phyloP scores from a whole-genome alignment of 2,113 vertebrate genomes.

The Lathamus discolor region DNA sequence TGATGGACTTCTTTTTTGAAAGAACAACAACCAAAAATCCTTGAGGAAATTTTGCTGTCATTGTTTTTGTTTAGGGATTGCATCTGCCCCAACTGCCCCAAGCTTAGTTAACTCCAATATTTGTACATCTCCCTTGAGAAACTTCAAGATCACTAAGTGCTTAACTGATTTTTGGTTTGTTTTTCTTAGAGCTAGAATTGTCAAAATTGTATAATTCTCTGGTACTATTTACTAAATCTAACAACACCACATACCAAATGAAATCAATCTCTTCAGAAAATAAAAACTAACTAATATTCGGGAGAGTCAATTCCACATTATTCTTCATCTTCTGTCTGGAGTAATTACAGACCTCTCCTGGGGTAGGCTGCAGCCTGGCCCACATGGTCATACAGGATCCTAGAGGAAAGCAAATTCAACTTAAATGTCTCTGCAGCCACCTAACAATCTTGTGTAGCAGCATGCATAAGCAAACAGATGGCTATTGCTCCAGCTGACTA shows the following conservation, averaged over 20 bases:
- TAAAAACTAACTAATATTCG: background rate
- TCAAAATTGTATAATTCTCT: background rate
- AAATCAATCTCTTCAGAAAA: background rate
- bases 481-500: background rate
- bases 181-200: background rate
- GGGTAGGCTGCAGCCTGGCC: background rate
- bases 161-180: background rate
- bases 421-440: background rate
- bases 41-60: background rate
- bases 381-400: background rate
- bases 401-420: background rate
- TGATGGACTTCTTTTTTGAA: background rate
- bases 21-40: background rate
- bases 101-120: background rate
- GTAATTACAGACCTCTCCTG: background rate
- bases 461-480: background rate
- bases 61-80: background rate
- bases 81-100: background rate
- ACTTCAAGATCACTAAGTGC: background rate
- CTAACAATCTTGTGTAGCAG: background rate
- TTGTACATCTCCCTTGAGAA: background rate
- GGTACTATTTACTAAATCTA: background rate
- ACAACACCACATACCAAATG: background rate
- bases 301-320: background rate
- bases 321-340: background rate